Percentiles rank a stretch among this genome's conserved stretches.
Conservation (phyloP, 2,888 invertebrate species). For the Anarsia innoxiella region DNA sequence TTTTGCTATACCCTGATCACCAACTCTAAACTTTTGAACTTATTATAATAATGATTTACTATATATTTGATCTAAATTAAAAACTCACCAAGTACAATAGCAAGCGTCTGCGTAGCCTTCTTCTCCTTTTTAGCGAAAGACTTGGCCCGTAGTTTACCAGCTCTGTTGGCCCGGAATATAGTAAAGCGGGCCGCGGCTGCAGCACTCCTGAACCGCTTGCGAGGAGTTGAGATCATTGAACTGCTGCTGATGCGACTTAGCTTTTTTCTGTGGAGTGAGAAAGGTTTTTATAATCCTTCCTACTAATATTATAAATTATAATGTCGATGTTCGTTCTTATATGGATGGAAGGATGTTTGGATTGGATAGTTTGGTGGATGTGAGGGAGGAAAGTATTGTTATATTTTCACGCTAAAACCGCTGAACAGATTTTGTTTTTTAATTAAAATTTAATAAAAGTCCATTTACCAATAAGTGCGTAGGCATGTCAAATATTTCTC, state of each 20-base stretch:
- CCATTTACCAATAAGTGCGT: no score
- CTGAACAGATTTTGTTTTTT: no score
- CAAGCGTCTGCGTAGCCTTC: constrained; percentile 98
- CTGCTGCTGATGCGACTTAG: constrained; percentile 54
- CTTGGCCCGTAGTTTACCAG: constrained; percentile 93
- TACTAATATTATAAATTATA: not conserved
- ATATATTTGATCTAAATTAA: no score
- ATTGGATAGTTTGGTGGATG: no score
- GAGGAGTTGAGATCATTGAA: constrained; percentile 57
- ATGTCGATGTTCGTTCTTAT: not conserved
- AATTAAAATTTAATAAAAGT: no score
- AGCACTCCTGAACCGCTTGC: constrained; percentile 61
- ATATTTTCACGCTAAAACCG: no score
- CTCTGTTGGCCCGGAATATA: constrained; percentile 93
- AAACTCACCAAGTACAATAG: constrained; percentile 96
- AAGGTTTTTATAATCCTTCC: no score
- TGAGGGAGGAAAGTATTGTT: no score
- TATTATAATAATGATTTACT: no score
- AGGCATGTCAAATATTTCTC: no score
- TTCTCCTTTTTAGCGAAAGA: constrained; percentile 95
- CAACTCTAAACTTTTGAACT: no score
- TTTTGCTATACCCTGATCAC: no score
- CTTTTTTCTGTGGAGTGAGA: constrained; percentile 53
- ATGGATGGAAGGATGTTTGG: not conserved
- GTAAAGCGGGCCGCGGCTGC: constrained; percentile 85